Conservation (phyloP, 2,113 vertebrate genomes). For the Benitochromis conjunctus region DNA sequence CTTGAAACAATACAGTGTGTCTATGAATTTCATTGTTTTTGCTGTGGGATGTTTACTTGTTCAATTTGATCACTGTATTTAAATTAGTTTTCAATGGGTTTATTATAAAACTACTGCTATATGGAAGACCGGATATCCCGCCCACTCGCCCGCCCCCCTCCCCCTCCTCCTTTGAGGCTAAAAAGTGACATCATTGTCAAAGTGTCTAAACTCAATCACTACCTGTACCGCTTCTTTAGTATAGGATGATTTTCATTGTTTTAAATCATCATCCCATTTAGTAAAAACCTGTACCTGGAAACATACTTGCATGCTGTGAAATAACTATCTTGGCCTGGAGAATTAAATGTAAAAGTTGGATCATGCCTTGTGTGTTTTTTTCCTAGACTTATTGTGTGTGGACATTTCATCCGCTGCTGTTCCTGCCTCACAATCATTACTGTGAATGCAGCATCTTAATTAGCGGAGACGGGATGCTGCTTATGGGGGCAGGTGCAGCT, state of each 20-base stretch:
- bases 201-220: not conserved
- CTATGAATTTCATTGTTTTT: not conserved
- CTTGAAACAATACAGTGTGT: not conserved
- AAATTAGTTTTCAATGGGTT: not conserved
- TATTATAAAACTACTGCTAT: not conserved
- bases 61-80: not conserved
- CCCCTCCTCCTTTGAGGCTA: not conserved
- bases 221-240: not conserved
- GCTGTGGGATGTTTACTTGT: not conserved
- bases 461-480: not conserved
- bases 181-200: not conserved
- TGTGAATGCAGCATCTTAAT: conserved; percentile 15
- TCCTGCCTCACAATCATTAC: not conserved
- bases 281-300: not conserved
- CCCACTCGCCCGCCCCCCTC: no score
- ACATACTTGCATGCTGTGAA: not conserved
- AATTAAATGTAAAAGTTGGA: not conserved
- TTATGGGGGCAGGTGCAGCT: conserved; percentile 56
- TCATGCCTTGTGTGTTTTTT: not conserved
- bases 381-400: not conserved
- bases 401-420: not conserved
- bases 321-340: not conserved
- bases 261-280: not conserved
- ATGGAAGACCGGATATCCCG: not conserved
- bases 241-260: not conserved